Evolutionary conservation across 2,888 invertebrate species (phyloP), one percentile per base, ranked within the genome.

Genomic region (Drosophila imparisetae): DNA sequence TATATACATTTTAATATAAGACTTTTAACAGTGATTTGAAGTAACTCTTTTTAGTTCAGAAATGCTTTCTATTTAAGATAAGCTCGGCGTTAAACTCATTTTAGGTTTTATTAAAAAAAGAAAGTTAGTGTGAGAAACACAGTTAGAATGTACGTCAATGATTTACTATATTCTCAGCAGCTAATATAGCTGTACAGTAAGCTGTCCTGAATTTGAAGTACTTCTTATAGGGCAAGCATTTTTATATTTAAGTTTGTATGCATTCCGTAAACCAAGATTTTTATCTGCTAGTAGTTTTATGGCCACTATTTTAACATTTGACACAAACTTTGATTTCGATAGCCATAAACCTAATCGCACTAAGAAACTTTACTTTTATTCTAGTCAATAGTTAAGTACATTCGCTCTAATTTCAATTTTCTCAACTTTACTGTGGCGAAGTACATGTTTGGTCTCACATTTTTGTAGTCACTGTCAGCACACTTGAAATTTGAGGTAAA

Each of bases 311-410:
- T 36, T 10, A 30, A 18, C n/a, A 21, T 15, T 13, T 61, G 10
- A 21, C 45, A 27, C 21, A 21, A 29, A 13, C 2, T 24, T 24
- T 45, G 49, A 29, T 30, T 60, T 13, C n/a, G 7, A 30, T 11
- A 4, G 21, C 2, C 4, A 62, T 63, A 50, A 63, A 21, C 30
- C 30, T 5, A 6, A 54, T 30, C n/a, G 49, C 27, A 38, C 21
- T 55, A 52, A 42, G 58, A 68, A 42, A 34, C 36, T 15, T n/a
- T 11, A 55, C 11, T 40, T 34, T 13, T 24, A 45, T 67, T 67
- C 27, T 55, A 34, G 29, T 24, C 24, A 18, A n/a, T 40, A 55
- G 1, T n/a, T 1, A 13, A 40, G 4, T 8, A 29, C n/a, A 38
- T 69, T 49, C 40, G 29, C 2, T 29, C 27, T 34, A 42, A 21